These are phyloP conservation scores for Nemopilema nomurai DNA, from an alignment of 30 jellyfish, hydroid and myxozoan genomes.

Conservation along the genomic window DNA sequence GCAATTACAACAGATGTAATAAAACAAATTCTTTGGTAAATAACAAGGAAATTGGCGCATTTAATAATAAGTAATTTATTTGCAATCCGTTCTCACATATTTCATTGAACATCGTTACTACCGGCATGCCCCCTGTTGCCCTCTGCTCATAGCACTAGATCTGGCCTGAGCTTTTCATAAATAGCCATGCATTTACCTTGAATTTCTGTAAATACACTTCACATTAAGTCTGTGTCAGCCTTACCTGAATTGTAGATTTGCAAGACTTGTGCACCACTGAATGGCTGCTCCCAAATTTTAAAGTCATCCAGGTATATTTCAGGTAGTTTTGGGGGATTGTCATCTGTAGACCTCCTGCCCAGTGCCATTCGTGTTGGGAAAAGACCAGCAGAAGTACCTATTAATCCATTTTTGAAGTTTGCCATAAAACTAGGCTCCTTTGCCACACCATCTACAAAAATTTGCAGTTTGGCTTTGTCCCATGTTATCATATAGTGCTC, in stretches of 20 bases:
- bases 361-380: slow-evolving; percentile 9
- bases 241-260: slow-evolving; percentile 33
- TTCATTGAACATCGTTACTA: no score
- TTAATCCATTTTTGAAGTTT: background rate
- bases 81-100: no score
- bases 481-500: slow-evolving; percentile 30
- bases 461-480: slow-evolving; percentile 8
- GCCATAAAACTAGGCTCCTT: background rate
- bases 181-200: no score
- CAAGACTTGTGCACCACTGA: slow-evolving; percentile 10
- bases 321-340: background rate
- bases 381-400: background rate
- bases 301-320: slow-evolving; percentile 46
- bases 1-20: no score
- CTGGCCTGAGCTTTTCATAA: no score
- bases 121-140: no score
- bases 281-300: slow-evolving; percentile 57
- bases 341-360: slow-evolving; percentile 9
- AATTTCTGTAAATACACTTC: no score
- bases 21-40: no score
- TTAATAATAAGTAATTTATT: no score
- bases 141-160: no score
- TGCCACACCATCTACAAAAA: slow-evolving; percentile 17
- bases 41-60: no score
- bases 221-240: background rate